Evolutionary conservation across 2,797 vertebrate genomes (phyloP).

Genomic region (Arvicola amphibius): DNA sequence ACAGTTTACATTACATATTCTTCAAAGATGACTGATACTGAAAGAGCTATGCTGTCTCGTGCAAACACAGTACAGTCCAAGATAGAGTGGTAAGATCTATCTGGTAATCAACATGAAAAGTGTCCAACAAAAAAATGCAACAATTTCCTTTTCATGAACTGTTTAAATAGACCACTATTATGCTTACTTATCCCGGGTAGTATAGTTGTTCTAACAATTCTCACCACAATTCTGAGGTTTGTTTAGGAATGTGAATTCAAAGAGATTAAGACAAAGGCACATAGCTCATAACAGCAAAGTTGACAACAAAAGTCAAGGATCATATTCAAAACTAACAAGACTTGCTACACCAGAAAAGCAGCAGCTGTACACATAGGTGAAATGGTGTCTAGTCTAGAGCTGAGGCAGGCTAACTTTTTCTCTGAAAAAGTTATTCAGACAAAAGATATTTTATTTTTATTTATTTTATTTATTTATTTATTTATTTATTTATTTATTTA

Average conservation of each 20-base stretch:
- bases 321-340: neutral
- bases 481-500: too few relatives aligned
- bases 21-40: slow-evolving; percentile 18
- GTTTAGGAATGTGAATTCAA: neutral
- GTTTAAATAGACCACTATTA: neutral
- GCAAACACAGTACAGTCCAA: slow-evolving; percentile 16
- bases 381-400: neutral
- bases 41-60: neutral
- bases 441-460: slow-evolving; percentile 52
- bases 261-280: slow-evolving; percentile 30
- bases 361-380: neutral
- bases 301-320: neutral
- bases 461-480: too few relatives aligned
- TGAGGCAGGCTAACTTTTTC: neutral
- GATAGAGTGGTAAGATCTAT: neutral
- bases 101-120: neutral
- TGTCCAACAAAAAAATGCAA: slow-evolving; percentile 35
- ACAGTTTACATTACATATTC: neutral
- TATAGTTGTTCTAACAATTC: neutral
- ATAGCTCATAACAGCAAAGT: neutral
- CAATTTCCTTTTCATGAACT: neutral
- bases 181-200: neutral
- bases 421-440: neutral
- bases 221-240: neutral
- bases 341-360: neutral